Evolutionary conservation across 2,113 vertebrate species (phyloP).

Genomic region (Amia ocellicauda): DNA sequence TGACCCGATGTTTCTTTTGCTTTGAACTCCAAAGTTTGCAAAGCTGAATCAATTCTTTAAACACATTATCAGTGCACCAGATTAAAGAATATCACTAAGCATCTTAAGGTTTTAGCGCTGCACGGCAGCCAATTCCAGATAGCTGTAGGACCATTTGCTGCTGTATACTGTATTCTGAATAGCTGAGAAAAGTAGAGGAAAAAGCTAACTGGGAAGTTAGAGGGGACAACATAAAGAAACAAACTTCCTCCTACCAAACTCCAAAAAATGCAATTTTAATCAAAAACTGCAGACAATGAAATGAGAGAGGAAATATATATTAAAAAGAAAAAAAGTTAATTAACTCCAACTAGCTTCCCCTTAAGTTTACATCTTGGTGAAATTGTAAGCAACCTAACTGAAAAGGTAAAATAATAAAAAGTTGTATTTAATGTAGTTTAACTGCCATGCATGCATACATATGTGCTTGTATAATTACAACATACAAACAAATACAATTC

Average conservation of each 20-base stretch:
- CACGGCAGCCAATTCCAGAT: slow-evolving; percentile 51
- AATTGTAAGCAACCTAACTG: no score
- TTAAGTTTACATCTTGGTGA: no score
- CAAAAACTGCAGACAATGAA: slow-evolving; percentile 5
- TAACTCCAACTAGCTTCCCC: no score
- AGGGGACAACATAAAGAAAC: slow-evolving; percentile 22
- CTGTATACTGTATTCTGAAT: slow-evolving; percentile 42
- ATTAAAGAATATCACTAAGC: slow-evolving; percentile 72
- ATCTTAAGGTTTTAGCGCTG: slow-evolving; percentile 71
- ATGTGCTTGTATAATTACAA: no score
- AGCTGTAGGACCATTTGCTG: slow-evolving; percentile 47
- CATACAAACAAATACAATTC: no score
- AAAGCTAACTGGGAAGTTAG: no score
- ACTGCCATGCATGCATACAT: no score
- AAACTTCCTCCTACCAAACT: slow-evolving; percentile 27
- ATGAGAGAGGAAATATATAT: slow-evolving; percentile 26
- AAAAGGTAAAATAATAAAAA: no score
- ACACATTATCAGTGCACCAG: slow-evolving; percentile 70
- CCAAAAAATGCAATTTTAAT: neutral
- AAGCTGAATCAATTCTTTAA: slow-evolving; percentile 73
- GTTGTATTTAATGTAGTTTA: no score
- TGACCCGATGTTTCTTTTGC: slow-evolving; percentile 69
- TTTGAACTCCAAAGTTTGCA: slow-evolving; percentile 73
- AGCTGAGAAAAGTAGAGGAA: slow-evolving; percentile 41
- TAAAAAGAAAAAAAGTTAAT: slow-evolving; percentile 30